These are phyloP conservation scores for Chascanopsetta lugubris DNA, from an alignment of 2,113 vertebrate genomes.

Conservation along the genomic window DNA sequence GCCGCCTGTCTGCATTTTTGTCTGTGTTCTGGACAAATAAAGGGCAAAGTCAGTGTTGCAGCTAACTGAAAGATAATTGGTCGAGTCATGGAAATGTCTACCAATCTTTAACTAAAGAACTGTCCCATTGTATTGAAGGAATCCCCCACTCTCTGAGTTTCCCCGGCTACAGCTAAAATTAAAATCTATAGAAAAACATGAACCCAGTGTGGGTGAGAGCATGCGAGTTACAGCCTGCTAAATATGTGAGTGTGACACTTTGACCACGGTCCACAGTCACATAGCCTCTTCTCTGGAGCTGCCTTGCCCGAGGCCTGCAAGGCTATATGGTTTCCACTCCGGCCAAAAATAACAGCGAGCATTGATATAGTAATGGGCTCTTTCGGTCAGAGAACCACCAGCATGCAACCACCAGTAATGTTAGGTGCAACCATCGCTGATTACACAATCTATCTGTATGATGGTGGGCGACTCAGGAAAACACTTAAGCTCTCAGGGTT, in stretches of 20 bases:
- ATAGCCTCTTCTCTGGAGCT: slow-evolving; percentile 18
- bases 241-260: slow-evolving; percentile 37
- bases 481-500: too few species aligned
- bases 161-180: background rate
- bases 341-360: slow-evolving; percentile 78
- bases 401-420: slow-evolving; percentile 22
- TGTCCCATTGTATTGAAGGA: background rate
- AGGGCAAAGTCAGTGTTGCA: slow-evolving; percentile 1
- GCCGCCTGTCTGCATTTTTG: slow-evolving; percentile 8
- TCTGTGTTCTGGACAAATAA: slow-evolving; percentile 10
- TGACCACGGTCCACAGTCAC: slow-evolving; percentile 28
- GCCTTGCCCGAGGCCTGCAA: slow-evolving; percentile 33
- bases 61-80: too few species aligned
- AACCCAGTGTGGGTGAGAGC: slow-evolving; percentile 16
- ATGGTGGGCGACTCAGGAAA: background rate
- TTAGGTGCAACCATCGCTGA: background rate
- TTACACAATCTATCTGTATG: slow-evolving; percentile 1
- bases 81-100: too few species aligned
- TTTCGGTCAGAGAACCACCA: slow-evolving; percentile 19
- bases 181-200: slow-evolving; percentile 19
- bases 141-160: background rate
- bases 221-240: slow-evolving; percentile 12
- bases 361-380: slow-evolving; percentile 62
- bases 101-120: background rate
- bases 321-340: slow-evolving; percentile 78